Evolutionary conservation across 2,113 vertebrate species (phyloP).

Genomic region (Promerops cafer): DNA sequence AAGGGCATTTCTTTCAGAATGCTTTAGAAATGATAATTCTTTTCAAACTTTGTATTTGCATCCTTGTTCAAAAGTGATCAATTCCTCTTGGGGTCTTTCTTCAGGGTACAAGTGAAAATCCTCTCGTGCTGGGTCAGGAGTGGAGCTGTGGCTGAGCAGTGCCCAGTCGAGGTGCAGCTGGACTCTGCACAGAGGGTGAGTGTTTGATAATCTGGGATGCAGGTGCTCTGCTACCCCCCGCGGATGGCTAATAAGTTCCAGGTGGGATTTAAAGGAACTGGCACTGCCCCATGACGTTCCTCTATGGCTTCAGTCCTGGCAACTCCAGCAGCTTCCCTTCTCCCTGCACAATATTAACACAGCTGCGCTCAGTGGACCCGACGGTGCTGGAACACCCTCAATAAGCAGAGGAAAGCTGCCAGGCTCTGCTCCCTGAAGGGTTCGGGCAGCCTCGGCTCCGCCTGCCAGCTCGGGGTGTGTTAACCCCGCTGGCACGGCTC

Average conservation of each 20-base stretch:
- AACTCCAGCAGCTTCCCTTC: background rate
- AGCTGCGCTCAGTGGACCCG: background rate
- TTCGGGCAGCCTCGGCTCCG: background rate
- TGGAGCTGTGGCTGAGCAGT: rapidly evolving
- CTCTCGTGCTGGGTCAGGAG: rapidly evolving
- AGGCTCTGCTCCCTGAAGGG: background rate
- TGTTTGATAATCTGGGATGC: background rate
- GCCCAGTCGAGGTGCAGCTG: background rate
- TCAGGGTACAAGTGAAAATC: background rate
- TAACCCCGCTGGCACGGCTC: background rate
- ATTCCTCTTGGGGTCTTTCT: background rate
- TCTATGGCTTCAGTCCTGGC: background rate
- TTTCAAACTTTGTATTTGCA: background rate
- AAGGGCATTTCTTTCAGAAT: constrained; percentile 33
- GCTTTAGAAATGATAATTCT: background rate
- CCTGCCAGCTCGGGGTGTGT: background rate
- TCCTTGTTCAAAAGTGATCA: background rate
- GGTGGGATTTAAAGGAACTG: constrained; percentile 2
- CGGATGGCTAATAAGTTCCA: background rate
- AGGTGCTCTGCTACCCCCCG: background rate
- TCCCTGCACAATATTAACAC: background rate
- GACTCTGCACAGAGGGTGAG: background rate
- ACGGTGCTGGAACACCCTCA: background rate
- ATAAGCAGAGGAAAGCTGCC: background rate
- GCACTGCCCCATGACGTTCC: background rate